Evolutionary conservation across 2,888 invertebrate genomes (phyloP).

Genomic region (Phengaris alcon): DNA sequence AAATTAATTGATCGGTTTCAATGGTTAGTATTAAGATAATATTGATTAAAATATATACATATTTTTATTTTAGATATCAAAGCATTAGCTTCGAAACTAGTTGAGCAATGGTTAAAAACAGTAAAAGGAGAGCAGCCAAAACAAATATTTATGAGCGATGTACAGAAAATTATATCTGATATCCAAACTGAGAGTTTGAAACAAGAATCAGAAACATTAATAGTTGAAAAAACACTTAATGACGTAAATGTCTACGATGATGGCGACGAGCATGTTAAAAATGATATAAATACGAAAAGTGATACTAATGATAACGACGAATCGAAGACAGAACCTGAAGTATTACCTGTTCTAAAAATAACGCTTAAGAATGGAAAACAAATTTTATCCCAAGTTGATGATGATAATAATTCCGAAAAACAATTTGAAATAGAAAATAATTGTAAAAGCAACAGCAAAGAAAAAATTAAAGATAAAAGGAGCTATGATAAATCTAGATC

Average conservation of each 20-base stretch:
- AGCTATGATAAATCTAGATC: constrained; percentile 48
- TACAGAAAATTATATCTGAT: constrained; percentile 52
- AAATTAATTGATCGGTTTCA: too few relatives aligned
- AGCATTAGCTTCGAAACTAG: constrained; percentile 87
- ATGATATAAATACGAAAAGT: constrained; percentile 38
- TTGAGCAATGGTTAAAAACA: constrained; percentile 93
- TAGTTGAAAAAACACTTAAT: too few relatives aligned
- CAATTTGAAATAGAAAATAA: constrained; percentile 56
- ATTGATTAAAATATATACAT: background rate
- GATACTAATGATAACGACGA: constrained; percentile 43
- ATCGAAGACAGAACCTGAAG: constrained; percentile 48
- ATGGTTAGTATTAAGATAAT: too few relatives aligned
- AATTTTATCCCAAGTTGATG: constrained; percentile 81
- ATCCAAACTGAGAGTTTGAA: background rate
- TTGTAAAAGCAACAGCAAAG: constrained; percentile 58
- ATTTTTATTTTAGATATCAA: constrained; percentile 82
- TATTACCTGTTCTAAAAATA: constrained; percentile 78
- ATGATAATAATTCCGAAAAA: constrained; percentile 49
- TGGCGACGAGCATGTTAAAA: too few relatives aligned
- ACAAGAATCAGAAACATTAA: too few relatives aligned
- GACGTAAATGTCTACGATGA: too few relatives aligned
- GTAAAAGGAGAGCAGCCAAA: constrained; percentile 87
- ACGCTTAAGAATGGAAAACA: constrained; percentile 86
- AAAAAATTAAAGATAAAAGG: constrained; percentile 72
- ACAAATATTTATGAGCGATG: constrained; percentile 59